Conservation (phyloP, 2,113 vertebrate species). For the Anarhynchus alexandrinus region DNA sequence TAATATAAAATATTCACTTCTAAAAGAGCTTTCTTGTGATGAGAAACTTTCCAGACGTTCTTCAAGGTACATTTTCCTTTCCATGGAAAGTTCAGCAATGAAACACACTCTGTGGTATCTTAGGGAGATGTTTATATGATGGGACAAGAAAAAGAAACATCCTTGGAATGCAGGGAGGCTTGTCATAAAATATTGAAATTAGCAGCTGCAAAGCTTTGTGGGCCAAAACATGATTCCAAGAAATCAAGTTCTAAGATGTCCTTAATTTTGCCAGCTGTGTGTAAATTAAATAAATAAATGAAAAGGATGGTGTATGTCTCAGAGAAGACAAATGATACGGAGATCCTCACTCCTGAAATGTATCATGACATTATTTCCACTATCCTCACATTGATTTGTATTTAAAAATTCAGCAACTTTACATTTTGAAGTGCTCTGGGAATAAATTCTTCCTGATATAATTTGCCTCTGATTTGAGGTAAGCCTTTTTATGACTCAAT, state of each 20-base stretch:
- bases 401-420: not conserved
- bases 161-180: not conserved
- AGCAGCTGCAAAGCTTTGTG: not conserved
- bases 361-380: not conserved
- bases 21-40: not conserved
- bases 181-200: not conserved
- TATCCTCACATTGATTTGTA: not conserved
- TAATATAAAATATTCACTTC: not conserved
- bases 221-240: not conserved
- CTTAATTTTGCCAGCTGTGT: not conserved
- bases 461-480: not conserved
- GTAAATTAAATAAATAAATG: not conserved
- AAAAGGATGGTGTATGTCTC: accelerated
- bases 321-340: not conserved
- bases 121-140: not conserved
- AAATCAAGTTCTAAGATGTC: not conserved
- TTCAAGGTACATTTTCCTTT: not conserved
- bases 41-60: not conserved
- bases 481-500: not conserved
- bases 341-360: not conserved
- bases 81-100: not conserved
- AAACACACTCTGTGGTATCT: not conserved
- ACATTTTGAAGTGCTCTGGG: not conserved
- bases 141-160: not conserved
- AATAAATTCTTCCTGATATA: not conserved